Percentiles rank a stretch among this genome's conserved stretches.
Conservation (phyloP, 2,888 invertebrate species). For the Ischnus inquisitorius region DNA sequence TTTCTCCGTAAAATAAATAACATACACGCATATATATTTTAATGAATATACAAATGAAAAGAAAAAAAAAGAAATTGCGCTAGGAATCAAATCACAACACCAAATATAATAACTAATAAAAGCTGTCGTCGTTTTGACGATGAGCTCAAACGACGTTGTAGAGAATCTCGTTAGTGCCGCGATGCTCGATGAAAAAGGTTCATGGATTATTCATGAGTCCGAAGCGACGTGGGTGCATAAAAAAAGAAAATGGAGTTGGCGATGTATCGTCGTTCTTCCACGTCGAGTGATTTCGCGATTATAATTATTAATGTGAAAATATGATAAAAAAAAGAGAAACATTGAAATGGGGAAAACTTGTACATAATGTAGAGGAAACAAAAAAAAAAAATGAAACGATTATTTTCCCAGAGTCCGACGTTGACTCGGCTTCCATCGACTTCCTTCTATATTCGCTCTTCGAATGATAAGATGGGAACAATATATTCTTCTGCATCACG, state of each 20-base stretch:
- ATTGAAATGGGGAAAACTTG: conserved; percentile 42
- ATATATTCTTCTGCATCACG: conserved; percentile 20
- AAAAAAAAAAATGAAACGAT: conserved; percentile 24
- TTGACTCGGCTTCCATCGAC: conserved; percentile 10
- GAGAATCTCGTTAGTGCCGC: conserved; percentile 53
- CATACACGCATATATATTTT: conserved; percentile 61
- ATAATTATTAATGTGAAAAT: conserved; percentile 38
- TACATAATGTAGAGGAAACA: conserved; percentile 39
- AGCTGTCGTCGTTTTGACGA: conserved; percentile 42
- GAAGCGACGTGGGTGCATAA: conserved; percentile 1
- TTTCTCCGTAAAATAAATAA: conserved; percentile 44
- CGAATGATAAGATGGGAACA: conserved; percentile 15
- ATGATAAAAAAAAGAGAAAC: conserved; percentile 17
- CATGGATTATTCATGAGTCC: not conserved
- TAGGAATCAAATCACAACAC: conserved; percentile 64
- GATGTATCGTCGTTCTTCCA: conserved; percentile 39
- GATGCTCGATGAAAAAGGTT: not conserved
- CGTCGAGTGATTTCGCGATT: conserved; percentile 46
- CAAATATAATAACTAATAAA: conserved; percentile 65
- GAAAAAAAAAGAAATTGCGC: conserved; percentile 31
- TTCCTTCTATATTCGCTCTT: not conserved
- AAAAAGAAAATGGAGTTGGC: conserved; percentile 13
- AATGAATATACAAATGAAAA: conserved; percentile 51
- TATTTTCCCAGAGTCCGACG: conserved; percentile 17
- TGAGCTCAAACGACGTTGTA: conserved; percentile 24